Conservation (phyloP, 2,113 vertebrate species). For the Lonchura striata region DNA sequence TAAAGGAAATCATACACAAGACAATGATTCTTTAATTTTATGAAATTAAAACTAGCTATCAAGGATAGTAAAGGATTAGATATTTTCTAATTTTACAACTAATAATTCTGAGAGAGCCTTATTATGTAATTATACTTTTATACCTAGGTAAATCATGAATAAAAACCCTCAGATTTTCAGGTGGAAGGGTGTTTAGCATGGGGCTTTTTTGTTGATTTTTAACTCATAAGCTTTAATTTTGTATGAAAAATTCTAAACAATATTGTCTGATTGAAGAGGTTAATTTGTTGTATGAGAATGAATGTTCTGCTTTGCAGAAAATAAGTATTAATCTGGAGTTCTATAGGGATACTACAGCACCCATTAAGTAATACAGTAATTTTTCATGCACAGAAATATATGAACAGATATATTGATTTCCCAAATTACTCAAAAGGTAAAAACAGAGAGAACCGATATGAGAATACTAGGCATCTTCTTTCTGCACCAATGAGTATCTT, state of each 20-base stretch:
- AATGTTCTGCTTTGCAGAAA: neutral
- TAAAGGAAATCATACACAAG: neutral
- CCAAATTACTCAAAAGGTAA: neutral
- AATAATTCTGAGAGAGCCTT: neutral
- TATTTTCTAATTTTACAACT: neutral
- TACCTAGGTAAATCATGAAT: neutral
- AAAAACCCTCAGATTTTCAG: neutral
- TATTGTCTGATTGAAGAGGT: neutral
- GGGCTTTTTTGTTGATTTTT: neutral
- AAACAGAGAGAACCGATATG: neutral
- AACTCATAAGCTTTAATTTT: neutral
- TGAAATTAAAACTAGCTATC: neutral
- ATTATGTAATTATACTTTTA: neutral
- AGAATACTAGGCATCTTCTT: neutral
- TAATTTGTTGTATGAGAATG: neutral
- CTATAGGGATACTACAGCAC: neutral
- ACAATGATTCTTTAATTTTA: neutral
- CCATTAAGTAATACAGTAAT: neutral
- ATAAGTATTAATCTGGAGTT: neutral
- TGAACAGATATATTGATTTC: neutral
- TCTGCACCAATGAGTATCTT: neutral
- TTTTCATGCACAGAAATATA: neutral
- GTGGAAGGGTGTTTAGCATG: fast-evolving
- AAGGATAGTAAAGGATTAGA: neutral
- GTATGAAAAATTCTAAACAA: neutral